Percentiles rank a stretch among this genome's conserved stretches.
These are phyloP conservation scores for Platycnemis pennipes DNA, from an alignment of 2,888 invertebrate genomes.

Conservation along the genomic window DNA sequence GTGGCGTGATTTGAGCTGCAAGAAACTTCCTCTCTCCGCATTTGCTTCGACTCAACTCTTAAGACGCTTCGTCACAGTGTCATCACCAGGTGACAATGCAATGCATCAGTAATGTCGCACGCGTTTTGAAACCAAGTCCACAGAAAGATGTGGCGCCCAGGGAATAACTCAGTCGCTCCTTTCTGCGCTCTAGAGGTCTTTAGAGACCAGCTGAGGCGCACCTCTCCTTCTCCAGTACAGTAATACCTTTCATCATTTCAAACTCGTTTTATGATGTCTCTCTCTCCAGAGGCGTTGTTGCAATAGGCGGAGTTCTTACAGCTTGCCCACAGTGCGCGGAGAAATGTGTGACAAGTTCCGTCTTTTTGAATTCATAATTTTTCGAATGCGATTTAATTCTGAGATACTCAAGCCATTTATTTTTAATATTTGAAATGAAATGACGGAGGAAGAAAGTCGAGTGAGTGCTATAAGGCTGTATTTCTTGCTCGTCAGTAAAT, in stretches of 20 bases:
- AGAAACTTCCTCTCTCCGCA: background rate
- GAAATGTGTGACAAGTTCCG: too few relatives aligned
- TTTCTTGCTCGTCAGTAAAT: too few relatives aligned
- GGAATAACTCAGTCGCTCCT: background rate
- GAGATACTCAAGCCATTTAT: too few relatives aligned
- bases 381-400: too few relatives aligned
- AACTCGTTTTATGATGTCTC: background rate
- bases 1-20: background rate
- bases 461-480: too few relatives aligned
- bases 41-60: background rate
- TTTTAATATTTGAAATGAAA: too few relatives aligned
- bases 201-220: background rate
- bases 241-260: background rate
- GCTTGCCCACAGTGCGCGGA: background rate
- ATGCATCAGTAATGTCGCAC: background rate
- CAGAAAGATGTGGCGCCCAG: background rate
- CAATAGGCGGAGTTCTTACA: background rate
- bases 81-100: constrained; percentile 21
- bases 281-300: background rate
- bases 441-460: too few relatives aligned
- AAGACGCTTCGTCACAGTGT: background rate
- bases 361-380: too few relatives aligned
- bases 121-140: background rate
- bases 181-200: background rate
- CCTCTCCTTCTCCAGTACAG: background rate